Base-by-base conservation (phyloP, 2,797 vertebrate species). In the Sardinella longiceps region DNA sequence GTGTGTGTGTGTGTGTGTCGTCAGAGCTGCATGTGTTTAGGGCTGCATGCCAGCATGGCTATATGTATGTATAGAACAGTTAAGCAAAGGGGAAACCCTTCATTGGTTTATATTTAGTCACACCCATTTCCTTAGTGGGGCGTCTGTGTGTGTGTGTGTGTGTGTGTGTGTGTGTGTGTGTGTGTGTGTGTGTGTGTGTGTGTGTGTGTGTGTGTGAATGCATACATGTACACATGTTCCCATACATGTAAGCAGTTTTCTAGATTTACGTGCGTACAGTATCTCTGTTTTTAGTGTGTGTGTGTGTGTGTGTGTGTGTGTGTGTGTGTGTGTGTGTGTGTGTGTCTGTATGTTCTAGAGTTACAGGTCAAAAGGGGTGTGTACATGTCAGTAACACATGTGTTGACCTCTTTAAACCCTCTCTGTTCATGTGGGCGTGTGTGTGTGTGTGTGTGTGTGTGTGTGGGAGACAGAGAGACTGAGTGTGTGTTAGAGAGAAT, bases 121-220 rank as follows among this genome's bases (percentile, higher is more conserved):
- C 37, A 30, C 66, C 37, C 66, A 70, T 70, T 74, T 74, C 33
- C 30, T 37, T 37, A 33, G 66, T 74, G 30, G 30, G 66, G 37
- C 14, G 30, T 70, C 51, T 86, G 66, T 89, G 80, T 87, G 83
- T 84, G 83, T 39, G n/a, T 33, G 23, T 30, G 23, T n/a, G 25
- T 66, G 60, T 66, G 60, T n/a, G 25, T 66, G 20, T 25, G 60
- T 66, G 60, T 66, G 60, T 66, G 60, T 66, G 25, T 66, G 60
- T 30, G 58, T 63, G 25, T 28, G 23, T 60, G 58, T n/a, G 23
- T 60, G 58, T 63, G 60, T 63, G 14, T 60, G 25, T 63, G 25
- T 30, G 63, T 30, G 12, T 9, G 7, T 28, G 60, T 28, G 6
- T 63, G 60, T 63, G 60, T 63, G 20, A 28, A 28, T 63, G 25